Evolutionary conservation across 1,140 invertebrate species (phyloP).

Genomic region (Tetraneura akinire): DNA sequence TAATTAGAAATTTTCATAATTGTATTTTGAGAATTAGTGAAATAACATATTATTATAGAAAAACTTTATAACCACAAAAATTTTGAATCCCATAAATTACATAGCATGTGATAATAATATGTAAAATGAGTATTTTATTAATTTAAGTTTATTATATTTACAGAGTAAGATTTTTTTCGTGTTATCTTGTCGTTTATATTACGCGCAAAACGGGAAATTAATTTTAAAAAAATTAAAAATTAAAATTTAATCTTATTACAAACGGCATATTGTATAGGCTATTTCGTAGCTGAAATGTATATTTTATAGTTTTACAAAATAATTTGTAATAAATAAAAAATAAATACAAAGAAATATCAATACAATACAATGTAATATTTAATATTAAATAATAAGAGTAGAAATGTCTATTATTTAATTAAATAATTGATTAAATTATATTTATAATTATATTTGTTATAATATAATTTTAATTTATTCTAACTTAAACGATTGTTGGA

Average conservation of each 20-base stretch:
- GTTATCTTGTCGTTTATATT: background rate
- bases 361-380: no score
- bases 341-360: no score
- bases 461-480: background rate
- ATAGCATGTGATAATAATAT: constrained; percentile 8
- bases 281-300: no score
- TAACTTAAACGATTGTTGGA: constrained; percentile 7
- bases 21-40: background rate
- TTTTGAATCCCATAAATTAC: background rate
- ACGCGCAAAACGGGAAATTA: background rate
- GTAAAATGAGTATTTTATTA: background rate
- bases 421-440: no score
- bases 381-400: no score
- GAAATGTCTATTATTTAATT: no score
- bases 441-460: no score
- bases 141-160: background rate
- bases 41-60: background rate
- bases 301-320: no score
- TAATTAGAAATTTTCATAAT: background rate
- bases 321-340: no score
- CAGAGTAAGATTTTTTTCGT: background rate
- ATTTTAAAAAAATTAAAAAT: background rate
- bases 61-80: background rate
- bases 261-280: background rate
- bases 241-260: no score